Conservation (phyloP, 2,113 vertebrate species). For the Ceratotherium simum region DNA sequence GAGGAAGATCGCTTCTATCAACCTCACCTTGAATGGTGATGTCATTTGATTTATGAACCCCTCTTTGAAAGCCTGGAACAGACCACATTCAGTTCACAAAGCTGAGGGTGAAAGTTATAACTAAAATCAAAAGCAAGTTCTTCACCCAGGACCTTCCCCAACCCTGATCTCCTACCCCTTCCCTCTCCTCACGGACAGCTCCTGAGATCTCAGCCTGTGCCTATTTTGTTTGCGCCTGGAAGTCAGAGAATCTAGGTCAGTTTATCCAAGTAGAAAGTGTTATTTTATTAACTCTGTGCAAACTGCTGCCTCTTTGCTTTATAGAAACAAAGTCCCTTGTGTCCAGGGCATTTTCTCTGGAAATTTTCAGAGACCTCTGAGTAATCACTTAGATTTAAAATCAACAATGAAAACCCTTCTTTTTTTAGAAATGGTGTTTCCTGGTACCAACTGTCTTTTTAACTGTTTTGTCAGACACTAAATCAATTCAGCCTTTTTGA, state of each 20-base stretch:
- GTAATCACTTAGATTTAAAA: constrained; percentile 78
- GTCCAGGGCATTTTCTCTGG: constrained; percentile 64
- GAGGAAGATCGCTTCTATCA: neutral
- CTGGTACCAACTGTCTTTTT: constrained; percentile 70
- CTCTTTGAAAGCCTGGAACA: neutral
- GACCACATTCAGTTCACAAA: neutral
- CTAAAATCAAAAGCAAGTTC: neutral
- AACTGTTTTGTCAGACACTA: constrained; percentile 60
- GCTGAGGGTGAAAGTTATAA: neutral
- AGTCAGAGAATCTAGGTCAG: constrained; percentile 88
- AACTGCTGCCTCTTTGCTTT: constrained; percentile 80
- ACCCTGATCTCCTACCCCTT: constrained; percentile 53
- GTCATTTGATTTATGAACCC: neutral
- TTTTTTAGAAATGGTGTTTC: constrained; percentile 68
- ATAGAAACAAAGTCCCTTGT: constrained; percentile 75
- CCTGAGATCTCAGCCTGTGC: constrained; percentile 66
- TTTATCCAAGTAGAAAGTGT: constrained; percentile 89
- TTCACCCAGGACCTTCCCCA: neutral
- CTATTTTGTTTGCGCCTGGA: constrained; percentile 81
- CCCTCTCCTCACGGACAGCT: constrained; percentile 63
- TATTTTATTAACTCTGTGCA: constrained; percentile 88
- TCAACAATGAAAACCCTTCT: constrained; percentile 70
- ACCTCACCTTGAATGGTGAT: neutral
- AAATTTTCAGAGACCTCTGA: constrained; percentile 74
- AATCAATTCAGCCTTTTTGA: constrained; percentile 56